Evolutionary conservation across 1,140 invertebrate species (phyloP), one percentile per base, ranked within the genome.

Genomic region (Oreohelix idahoensis): DNA sequence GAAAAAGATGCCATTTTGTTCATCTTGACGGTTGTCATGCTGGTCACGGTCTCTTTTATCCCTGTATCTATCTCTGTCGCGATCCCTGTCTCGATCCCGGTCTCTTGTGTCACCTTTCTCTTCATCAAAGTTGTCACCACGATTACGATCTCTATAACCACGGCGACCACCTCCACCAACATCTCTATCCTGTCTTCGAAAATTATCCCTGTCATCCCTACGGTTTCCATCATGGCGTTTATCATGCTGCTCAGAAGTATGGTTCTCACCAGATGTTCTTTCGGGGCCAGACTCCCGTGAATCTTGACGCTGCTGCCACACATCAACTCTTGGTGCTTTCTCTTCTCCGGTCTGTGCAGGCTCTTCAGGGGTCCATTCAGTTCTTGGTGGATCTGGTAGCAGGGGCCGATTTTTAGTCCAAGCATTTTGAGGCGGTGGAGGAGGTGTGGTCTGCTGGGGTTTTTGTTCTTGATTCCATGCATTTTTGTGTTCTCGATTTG

Each of bases 1-100:
- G 20, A 96, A 95, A 92, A 96, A 90, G 17, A 80, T 81, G 53
- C 81, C 73, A 69, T 81, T 76, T 23, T 70, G 49, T 35, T 73
- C 74, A 77, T 74, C 79, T 38, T 58, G 76, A n/a, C 76, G 45
- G n/a, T 23, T 26, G n/a, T 79, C 84, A n/a, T 53, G 35, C 32
- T 80, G 38, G 10, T 66, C 77, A 75, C 35, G 20, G 49, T 53
- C 81, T 63, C 70, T 58, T 76, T 77, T 83, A 35, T 85, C 81
- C 32, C 79, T 63, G 42, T 79, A 70, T 13, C 76, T 81, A 70
- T 84, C 76, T 53, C 49, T 83, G 45, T 63, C 58, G 63, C 63
- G 75, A 42, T 85, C 77, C 36, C 79, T 70, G 39, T 78, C 35
- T 4, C 66, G 63, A 49, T 82, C 69, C 49, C 45, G 83, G 66